These are phyloP conservation scores for Galagoides demidoff DNA, from an alignment of 2,797 vertebrate genomes.

Conservation along the genomic window DNA sequence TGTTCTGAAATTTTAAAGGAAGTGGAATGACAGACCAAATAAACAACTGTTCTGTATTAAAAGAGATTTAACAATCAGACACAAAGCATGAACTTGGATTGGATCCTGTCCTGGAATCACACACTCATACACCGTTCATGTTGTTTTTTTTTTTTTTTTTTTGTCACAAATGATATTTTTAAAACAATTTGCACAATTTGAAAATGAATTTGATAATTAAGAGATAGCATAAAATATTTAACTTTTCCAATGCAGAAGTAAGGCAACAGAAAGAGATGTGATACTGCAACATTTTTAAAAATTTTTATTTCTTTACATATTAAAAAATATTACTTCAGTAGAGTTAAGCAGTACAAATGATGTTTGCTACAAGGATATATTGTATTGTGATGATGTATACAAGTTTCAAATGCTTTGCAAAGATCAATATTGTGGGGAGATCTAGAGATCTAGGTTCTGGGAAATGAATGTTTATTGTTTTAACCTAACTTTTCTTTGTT, in stretches of 20 bases:
- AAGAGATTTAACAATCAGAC: not conserved
- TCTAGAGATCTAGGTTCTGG: not conserved
- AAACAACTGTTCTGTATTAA: not conserved
- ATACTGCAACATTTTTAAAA: not conserved
- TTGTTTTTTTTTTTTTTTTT: too few relatives aligned
- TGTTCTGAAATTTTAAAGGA: not conserved
- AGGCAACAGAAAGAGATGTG: not conserved
- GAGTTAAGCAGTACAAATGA: too few relatives aligned
- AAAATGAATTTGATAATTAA: not conserved
- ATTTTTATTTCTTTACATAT: too few relatives aligned
- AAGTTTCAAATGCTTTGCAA: not conserved
- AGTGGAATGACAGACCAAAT: not conserved
- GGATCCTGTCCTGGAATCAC: not conserved
- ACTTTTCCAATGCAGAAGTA: not conserved
- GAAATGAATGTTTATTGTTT: not conserved
- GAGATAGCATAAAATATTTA: not conserved
- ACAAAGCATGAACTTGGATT: not conserved
- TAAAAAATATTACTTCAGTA: too few relatives aligned
- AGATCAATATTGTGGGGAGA: not conserved
- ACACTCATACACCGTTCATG: not conserved
- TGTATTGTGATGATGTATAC: too few relatives aligned
- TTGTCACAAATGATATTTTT: not conserved
- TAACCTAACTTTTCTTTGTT: not conserved
- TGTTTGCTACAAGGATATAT: too few relatives aligned
- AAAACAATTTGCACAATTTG: not conserved